Percentiles rank a stretch among this genome's conserved stretches.
Conservation (phyloP, 2,797 vertebrate species). For the Semotilus atromaculatus region DNA sequence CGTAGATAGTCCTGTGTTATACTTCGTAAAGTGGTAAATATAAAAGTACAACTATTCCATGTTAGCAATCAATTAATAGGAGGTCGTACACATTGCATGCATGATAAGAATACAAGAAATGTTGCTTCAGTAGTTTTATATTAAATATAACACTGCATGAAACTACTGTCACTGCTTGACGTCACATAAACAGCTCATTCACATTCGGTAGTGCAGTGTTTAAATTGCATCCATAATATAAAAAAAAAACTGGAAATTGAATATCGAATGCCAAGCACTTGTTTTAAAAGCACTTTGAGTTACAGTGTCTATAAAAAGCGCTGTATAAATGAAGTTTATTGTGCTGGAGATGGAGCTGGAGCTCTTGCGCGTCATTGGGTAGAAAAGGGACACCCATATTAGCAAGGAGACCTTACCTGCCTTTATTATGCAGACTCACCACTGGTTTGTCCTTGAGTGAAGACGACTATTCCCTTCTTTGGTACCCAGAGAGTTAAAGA, state of each 20-base stretch:
- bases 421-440: slow-evolving; percentile 33
- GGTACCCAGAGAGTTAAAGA: slow-evolving; percentile 32
- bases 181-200: neutral
- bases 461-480: slow-evolving; percentile 13
- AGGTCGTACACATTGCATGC: neutral
- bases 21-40: neutral
- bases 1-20: neutral
- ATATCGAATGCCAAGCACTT: neutral
- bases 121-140: neutral
- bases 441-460: slow-evolving; percentile 39
- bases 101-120: neutral
- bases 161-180: neutral
- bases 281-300: slow-evolving; percentile 1
- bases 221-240: neutral
- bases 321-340: slow-evolving; percentile 17
- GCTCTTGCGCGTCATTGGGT: slow-evolving; percentile 3
- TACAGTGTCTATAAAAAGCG: slow-evolving; percentile 9
- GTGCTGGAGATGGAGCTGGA: neutral
- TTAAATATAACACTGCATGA: neutral
- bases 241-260: neutral
- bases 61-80: neutral
- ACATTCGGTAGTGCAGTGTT: neutral
- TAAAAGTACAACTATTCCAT: neutral
- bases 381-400: slow-evolving; percentile 5
- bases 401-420: slow-evolving; percentile 40